A percentile compares a stretch with the other conserved stretches of the same genome.
phyloP scores from a whole-genome alignment of 2,113 vertebrate species.

The Shinisaurus crocodilurus region DNA sequence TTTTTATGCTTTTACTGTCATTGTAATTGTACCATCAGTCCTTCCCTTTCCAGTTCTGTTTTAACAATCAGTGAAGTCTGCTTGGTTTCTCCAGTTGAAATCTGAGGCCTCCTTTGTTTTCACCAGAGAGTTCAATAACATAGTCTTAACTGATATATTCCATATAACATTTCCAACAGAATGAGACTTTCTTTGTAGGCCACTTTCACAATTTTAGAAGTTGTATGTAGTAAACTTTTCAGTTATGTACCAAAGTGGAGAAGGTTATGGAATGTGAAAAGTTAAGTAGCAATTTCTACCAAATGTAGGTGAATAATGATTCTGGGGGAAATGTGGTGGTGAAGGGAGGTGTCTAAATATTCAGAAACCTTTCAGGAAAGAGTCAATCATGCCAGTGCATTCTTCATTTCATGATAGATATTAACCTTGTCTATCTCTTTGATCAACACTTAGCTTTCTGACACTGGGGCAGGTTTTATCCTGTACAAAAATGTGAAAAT shows the following conservation, averaged over 20 bases:
- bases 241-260: neutral
- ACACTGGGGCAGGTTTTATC: neutral
- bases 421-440: neutral
- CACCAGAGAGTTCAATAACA: neutral
- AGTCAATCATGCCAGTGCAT: neutral
- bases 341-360: neutral
- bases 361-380: neutral
- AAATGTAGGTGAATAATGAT: neutral
- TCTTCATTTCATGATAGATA: conserved; percentile 12
- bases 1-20: neutral
- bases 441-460: fast-evolving
- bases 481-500: neutral
- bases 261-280: neutral
- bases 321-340: neutral
- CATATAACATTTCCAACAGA: neutral
- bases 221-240: neutral
- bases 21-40: neutral
- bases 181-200: conserved; percentile 15
- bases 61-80: conserved; percentile 19
- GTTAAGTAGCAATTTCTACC: neutral
- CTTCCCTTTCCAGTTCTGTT: conserved; percentile 18
- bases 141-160: neutral
- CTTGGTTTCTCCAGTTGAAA: neutral
- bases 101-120: neutral
- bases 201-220: neutral